phyloP scores from a whole-genome alignment of 2,797 vertebrate species.

The Sternarchorhynchus goeldii region DNA sequence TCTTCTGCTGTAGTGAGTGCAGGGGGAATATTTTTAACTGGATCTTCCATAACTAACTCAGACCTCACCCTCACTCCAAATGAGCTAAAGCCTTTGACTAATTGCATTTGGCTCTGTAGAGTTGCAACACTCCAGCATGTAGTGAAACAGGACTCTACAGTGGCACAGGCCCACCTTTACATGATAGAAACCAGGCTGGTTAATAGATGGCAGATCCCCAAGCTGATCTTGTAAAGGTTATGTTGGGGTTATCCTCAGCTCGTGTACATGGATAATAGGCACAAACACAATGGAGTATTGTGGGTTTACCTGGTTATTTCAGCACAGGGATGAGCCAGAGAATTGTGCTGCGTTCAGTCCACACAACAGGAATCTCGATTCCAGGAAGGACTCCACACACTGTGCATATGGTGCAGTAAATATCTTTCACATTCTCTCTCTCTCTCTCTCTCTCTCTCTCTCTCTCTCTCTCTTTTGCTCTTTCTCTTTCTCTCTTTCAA shows the following conservation, averaged over 20 bases:
- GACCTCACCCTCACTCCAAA: too few species aligned
- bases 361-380: constrained; percentile 22
- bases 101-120: neutral
- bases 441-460: too few species aligned
- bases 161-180: neutral
- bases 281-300: constrained; percentile 50
- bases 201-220: constrained; percentile 40
- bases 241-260: constrained; percentile 42
- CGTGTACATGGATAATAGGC: constrained; percentile 28
- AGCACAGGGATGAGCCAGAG: constrained; percentile 26
- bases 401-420: too few species aligned
- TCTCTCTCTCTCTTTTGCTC: too few species aligned
- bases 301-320: constrained; percentile 35
- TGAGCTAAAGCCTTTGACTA: neutral
- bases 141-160: neutral
- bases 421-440: too few species aligned
- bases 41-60: too few species aligned
- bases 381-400: constrained; percentile 7
- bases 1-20: too few species aligned
- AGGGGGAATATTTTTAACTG: too few species aligned
- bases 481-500: neutral
- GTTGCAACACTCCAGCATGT: neutral
- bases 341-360: constrained; percentile 25
- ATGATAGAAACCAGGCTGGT: constrained; percentile 21
- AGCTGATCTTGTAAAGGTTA: constrained; percentile 33